Evolutionary conservation across 1,140 invertebrate species (phyloP).

Genomic region (Scaptomyza pallida): DNA sequence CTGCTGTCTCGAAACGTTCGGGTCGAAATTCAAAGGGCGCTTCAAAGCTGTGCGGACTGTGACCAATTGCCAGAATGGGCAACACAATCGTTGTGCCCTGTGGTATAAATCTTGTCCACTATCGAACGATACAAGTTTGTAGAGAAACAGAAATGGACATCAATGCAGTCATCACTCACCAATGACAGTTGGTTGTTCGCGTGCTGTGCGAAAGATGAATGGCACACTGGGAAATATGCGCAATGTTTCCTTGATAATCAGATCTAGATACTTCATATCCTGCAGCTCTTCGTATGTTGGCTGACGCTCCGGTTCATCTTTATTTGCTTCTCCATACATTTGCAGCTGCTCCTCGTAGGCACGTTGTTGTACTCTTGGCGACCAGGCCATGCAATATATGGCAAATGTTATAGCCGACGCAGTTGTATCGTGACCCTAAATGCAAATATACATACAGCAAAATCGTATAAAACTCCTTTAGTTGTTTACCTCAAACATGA

Average conservation of each 20-base stretch:
- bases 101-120: constrained; percentile 57
- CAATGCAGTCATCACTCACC: constrained; percentile 30
- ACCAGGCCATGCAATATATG: constrained; percentile 67
- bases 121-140: background rate
- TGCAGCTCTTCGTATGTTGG: constrained; percentile 86
- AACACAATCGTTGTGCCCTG: constrained; percentile 49
- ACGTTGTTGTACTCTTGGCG: constrained; percentile 72
- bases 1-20: constrained; percentile 87
- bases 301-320: constrained; percentile 77
- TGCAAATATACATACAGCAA: background rate
- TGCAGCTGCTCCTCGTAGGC: constrained; percentile 84
- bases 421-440: constrained; percentile 84
- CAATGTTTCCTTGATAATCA: constrained; percentile 88
- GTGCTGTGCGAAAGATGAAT: constrained; percentile 85
- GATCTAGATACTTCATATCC: constrained; percentile 88
- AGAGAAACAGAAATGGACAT: background rate
- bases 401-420: constrained; percentile 78
- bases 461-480: no score
- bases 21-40: constrained; percentile 90
- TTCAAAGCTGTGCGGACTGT: constrained; percentile 85
- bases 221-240: constrained; percentile 89
- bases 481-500: constrained; percentile 88
- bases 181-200: constrained; percentile 47
- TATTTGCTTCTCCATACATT: constrained; percentile 73
- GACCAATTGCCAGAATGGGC: constrained; percentile 48